Evolutionary conservation across 2,113 vertebrate species (phyloP).

Genomic region (Hippolais icterina): DNA sequence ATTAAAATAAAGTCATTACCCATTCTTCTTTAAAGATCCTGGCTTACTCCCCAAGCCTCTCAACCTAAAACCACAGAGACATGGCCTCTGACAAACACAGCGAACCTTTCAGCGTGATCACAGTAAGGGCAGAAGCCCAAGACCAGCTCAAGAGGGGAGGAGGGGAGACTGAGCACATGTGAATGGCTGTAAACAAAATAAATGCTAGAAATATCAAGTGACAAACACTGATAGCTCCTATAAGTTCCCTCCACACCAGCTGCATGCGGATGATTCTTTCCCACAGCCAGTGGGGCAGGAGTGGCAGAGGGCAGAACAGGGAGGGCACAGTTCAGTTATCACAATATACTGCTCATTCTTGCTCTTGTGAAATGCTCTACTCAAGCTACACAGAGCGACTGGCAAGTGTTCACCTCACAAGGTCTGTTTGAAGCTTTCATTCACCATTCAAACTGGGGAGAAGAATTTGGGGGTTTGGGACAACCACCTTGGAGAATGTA

Average conservation of each 20-base stretch:
- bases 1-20: slow-evolving; percentile 8
- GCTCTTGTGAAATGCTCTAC: not conserved
- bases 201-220: not conserved
- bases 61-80: slow-evolving; percentile 9
- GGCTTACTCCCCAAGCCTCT: slow-evolving; percentile 23
- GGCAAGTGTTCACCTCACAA: not conserved
- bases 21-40: slow-evolving; percentile 11
- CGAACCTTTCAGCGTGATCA: not conserved
- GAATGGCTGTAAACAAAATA: not conserved
- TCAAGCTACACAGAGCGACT: not conserved
- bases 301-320: not conserved
- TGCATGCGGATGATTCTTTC: not conserved
- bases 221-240: not conserved
- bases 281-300: not conserved
- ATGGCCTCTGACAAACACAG: not conserved
- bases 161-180: not conserved
- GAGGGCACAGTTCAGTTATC: not conserved
- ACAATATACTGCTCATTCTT: not conserved
- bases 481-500: not conserved
- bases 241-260: not conserved
- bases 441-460: not conserved
- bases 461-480: not conserved
- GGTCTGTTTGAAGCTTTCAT: not conserved
- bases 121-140: not conserved
- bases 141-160: not conserved